Percentiles rank a stretch among this genome's conserved stretches.
phyloP scores from a whole-genome alignment of 2,113 vertebrate genomes.

The Elephas maximus region DNA sequence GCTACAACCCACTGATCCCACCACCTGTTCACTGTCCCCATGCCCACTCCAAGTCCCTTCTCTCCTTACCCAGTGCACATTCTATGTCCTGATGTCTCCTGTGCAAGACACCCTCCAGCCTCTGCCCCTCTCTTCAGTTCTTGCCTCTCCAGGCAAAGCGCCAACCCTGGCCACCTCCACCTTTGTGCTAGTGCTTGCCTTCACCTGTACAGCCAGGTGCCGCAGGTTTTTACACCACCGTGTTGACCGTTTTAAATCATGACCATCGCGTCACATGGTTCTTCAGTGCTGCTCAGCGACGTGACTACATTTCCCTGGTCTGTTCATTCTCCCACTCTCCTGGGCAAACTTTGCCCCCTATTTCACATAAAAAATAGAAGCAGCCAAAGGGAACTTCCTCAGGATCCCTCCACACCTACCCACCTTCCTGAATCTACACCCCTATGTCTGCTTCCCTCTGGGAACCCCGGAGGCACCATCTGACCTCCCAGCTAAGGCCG shows the following conservation, averaged over 20 bases:
- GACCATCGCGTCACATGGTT: not conserved
- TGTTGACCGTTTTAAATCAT: not conserved
- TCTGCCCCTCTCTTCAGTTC: not conserved
- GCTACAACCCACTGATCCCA: not conserved
- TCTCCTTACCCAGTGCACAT: not conserved
- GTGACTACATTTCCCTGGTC: not conserved
- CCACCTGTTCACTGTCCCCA: not conserved
- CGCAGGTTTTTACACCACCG: fast-evolving
- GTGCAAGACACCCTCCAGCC: not conserved
- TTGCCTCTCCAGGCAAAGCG: not conserved
- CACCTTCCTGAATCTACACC: not conserved
- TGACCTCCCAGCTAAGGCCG: not conserved
- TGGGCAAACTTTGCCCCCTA: not conserved
- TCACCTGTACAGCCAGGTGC: not conserved
- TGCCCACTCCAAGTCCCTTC: not conserved
- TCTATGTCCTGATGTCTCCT: not conserved
- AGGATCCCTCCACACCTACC: not conserved
- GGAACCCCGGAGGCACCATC: not conserved
- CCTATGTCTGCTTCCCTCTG: not conserved
- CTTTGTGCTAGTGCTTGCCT: not conserved
- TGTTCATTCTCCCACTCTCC: not conserved
- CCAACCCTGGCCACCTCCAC: too few species aligned
- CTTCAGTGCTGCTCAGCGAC: not conserved
- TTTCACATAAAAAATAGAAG: not conserved
- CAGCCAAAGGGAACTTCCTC: not conserved